Conservation (phyloP, 1,140 invertebrate genomes). For the Diachasma alloeum region DNA sequence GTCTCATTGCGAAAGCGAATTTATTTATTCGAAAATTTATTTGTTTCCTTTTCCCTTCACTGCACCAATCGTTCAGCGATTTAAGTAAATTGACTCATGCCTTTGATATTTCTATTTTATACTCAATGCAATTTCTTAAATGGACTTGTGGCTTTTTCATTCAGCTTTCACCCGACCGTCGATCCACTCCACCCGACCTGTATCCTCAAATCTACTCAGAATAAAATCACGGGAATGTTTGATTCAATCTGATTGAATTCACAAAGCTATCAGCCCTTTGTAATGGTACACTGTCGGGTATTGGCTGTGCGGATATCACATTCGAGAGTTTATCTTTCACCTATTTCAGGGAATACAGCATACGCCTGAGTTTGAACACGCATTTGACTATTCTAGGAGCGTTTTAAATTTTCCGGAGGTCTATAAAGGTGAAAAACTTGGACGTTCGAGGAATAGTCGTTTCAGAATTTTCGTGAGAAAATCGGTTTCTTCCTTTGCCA, state of each 20-base stretch:
- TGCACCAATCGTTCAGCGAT: too few relatives aligned
- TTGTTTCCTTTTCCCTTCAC: too few relatives aligned
- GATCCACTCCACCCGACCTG: background rate
- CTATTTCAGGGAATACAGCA: background rate
- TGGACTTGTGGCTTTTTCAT: background rate
- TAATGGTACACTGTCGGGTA: background rate
- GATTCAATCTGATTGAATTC: background rate
- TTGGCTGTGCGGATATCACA: background rate
- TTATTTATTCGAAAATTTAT: too few relatives aligned
- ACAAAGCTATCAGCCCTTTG: background rate
- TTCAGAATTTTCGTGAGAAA: background rate
- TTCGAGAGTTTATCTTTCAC: background rate
- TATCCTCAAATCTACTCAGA: background rate
- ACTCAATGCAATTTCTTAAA: background rate
- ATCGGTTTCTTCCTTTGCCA: too few relatives aligned
- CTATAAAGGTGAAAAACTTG: background rate
- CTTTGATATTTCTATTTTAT: background rate
- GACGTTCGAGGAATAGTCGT: background rate
- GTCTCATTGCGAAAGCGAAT: too few relatives aligned
- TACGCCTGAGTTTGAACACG: background rate
- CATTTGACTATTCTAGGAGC: background rate
- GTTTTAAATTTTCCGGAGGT: background rate
- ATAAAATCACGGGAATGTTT: background rate
- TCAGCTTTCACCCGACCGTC: background rate
- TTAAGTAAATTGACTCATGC: background rate